A percentile compares a stretch with the other conserved stretches of the same genome.
phyloP scores from a whole-genome alignment of 2,888 invertebrate species.

The Diogma glabrata region DNA sequence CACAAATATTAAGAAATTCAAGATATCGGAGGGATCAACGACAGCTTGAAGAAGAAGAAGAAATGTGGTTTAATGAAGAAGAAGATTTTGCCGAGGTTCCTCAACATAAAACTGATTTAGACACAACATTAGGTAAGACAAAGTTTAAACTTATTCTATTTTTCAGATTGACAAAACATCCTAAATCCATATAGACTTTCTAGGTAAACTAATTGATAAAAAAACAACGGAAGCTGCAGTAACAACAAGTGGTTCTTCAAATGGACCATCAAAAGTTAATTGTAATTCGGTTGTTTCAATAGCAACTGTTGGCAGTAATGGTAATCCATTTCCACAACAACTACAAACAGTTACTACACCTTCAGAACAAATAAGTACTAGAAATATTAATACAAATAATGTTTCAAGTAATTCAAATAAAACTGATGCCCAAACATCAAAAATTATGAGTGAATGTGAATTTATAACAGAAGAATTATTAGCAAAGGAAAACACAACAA shows the following conservation, averaged over 20 bases:
- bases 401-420: neutral
- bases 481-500: neutral
- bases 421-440: constrained; percentile 4
- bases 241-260: constrained; percentile 15
- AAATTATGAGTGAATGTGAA: too few species aligned
- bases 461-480: too few species aligned
- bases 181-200: constrained; percentile 10
- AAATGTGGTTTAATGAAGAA: constrained; percentile 98
- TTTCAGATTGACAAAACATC: neutral
- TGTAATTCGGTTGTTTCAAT: constrained; percentile 7
- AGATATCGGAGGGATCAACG: constrained; percentile 86
- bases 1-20: constrained; percentile 51
- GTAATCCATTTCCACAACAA: constrained; percentile 24
- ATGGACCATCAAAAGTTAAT: constrained; percentile 31
- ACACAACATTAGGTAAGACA: constrained; percentile 9
- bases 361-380: constrained; percentile 3
- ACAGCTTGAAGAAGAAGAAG: constrained; percentile 93
- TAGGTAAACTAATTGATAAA: constrained; percentile 26
- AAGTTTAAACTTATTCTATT: constrained; percentile 9
- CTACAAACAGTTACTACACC: constrained; percentile 25
- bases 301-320: constrained; percentile 1
- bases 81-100: constrained; percentile 78
- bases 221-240: constrained; percentile 32
- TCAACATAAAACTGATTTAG: constrained; percentile 6
- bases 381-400: neutral